Evolutionary conservation across 1,140 invertebrate genomes (phyloP).

Genomic region (Panagrolaimus sp.): DNA sequence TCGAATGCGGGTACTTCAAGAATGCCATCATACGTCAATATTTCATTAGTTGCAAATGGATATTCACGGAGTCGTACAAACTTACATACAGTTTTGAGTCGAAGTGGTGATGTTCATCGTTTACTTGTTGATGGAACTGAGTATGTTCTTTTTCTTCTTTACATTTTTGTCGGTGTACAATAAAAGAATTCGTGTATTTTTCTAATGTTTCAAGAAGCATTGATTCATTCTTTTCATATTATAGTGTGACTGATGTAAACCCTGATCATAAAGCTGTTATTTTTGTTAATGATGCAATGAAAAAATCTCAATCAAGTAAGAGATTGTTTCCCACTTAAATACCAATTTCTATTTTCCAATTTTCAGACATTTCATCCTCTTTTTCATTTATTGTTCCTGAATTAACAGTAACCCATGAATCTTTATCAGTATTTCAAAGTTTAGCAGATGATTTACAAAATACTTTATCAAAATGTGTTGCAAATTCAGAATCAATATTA

Average conservation of each 20-base stretch:
- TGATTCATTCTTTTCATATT: neutral
- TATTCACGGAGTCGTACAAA: slow-evolving; percentile 13
- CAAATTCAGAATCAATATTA: neutral
- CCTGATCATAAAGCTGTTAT: neutral
- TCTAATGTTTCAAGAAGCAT: neutral
- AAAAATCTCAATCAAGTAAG: neutral
- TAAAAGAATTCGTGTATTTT: neutral
- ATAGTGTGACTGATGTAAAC: neutral
- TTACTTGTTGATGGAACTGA: slow-evolving; percentile 2
- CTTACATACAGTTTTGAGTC: slow-evolving; percentile 9
- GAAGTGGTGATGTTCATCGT: slow-evolving; percentile 8
- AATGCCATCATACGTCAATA: slow-evolving; percentile 16
- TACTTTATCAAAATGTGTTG: neutral
- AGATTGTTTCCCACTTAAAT: neutral
- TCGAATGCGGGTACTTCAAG: slow-evolving; percentile 9
- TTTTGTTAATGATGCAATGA: slow-evolving; percentile 6
- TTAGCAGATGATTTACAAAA: neutral
- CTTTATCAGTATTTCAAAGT: neutral
- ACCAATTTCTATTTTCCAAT: neutral
- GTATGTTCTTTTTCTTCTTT: neutral
- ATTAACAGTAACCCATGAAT: neutral
- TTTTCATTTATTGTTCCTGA: neutral
- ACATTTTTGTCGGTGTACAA: too few relatives aligned
- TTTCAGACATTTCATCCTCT: neutral
- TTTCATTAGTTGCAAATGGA: slow-evolving; percentile 3